Evolutionary conservation across 30 jellyfish, hydroid and myxozoan genomes (phyloP), one percentile per base, ranked within the genome.

Genomic region (Turritopsis dohrnii): DNA sequence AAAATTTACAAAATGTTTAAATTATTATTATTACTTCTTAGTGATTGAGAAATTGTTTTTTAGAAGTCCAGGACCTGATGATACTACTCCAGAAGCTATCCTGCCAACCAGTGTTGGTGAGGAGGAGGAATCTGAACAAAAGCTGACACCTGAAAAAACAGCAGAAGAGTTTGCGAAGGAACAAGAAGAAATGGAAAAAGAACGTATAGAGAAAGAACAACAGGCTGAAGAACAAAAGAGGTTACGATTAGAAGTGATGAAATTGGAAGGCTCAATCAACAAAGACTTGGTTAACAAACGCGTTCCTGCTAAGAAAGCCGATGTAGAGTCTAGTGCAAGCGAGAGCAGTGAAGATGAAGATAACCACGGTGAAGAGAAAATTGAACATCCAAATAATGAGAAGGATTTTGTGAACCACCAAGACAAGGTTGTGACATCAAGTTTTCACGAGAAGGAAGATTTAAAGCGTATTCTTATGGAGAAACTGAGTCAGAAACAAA

Each of bases 321-420:
- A 53, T 23, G 66, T 76, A 65, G 89, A 82, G 21, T 82, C 89
- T 21, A 82, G 89, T 29, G 89, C 74, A n/a, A 82, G 76, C 29
- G 89, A 82, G 20, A 30, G 65, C 7, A 66, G 83, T 82, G 89
- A 82, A 13, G 89, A 82, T 23, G 89, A 82, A 66, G 86, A 71
- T 9, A 87, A 71, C 21, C 24, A 7, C 4, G 65, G 65, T 1
- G 80, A 17, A 8, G 81, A 79, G 41, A 24, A 53, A 60, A 31
- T 21, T 21, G 53, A 3, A 41, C 60, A 13, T 41, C 9, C 5
- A 41, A 41, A n/a, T 21, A 52, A 28, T 54, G 66, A 26, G 0
- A 28, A 3, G 8, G 83, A 19, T 53, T 21, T 28, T 19, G 77
- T 7, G 31, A 69, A 69, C 19, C 31, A 17, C 28, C 9, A 69